phyloP scores from a whole-genome alignment of 2,888 invertebrate genomes.

The Nebria brevicollis region DNA sequence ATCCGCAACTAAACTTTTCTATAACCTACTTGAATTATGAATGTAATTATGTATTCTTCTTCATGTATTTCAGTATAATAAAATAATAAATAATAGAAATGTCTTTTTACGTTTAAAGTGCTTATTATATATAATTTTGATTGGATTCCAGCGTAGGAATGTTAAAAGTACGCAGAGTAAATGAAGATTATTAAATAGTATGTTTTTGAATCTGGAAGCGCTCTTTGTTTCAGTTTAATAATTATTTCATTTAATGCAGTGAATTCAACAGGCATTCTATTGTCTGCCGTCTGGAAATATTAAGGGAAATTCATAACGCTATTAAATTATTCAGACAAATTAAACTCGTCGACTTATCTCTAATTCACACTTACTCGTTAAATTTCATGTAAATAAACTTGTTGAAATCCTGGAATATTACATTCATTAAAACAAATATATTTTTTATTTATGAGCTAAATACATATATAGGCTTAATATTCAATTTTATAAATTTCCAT shows the following conservation, averaged over 20 bases:
- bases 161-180: not conserved
- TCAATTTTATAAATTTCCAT: conserved; percentile 20
- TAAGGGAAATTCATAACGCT: conserved; percentile 40
- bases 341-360: conserved; percentile 39
- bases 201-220: conserved; percentile 3
- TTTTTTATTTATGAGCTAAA: not conserved
- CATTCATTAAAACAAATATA: too few relatives aligned
- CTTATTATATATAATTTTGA: not conserved
- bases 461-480: not conserved
- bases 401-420: not conserved
- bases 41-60: too few relatives aligned
- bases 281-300: conserved; percentile 39
- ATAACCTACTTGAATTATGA: too few relatives aligned
- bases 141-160: not conserved
- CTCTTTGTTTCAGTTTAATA: conserved; percentile 35
- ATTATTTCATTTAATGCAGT: conserved; percentile 30
- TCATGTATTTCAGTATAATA: not conserved
- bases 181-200: conserved; percentile 4
- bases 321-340: conserved; percentile 44
- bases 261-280: conserved; percentile 38
- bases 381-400: conserved; percentile 25
- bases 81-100: not conserved
- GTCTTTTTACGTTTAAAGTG: not conserved
- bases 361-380: conserved; percentile 35
- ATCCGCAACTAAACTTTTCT: too few relatives aligned